Base-by-base conservation (phyloP, 2,113 vertebrate genomes). In the Barnardius zonarius region DNA sequence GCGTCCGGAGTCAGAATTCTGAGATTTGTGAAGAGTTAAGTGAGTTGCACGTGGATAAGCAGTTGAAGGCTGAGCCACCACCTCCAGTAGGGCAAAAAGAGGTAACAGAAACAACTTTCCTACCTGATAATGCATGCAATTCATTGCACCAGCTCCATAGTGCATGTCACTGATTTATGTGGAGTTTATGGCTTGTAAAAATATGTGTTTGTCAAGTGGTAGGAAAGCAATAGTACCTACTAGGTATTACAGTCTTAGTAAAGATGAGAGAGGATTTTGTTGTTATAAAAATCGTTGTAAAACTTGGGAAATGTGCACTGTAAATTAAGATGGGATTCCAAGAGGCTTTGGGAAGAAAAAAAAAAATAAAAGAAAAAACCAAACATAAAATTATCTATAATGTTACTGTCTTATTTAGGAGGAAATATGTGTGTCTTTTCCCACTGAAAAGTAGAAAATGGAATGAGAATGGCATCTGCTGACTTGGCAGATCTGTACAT, bases 21-120 rank as follows among this genome's bases (percentile, higher is more conserved):
- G 97, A 97, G 89, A 96, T 97, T 95, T 97, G 93, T 93, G 97
- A 97, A 96, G 97, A 97, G 91, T 95, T 97, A 94, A 97, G 96
- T 95, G 97, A 96, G 92, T 97, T 97, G 89, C 92, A 92, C 73
- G 5, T 86, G 93, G 96, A 97, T 96, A 97, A 97, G 37, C 96
- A 96, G 68, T 87, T 96, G 94, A 97, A 97, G 94, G 85, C 94
- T 79, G 92, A 96, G 73, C 92, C 91, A 46, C 85, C 96, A 72
- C 92, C 93, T 90, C 74, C 96, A 67, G 51, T 94, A 97, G 97
- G 95, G 96, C 80, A 81, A 91, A 97, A 96, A 97, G 97, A 97
- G 97, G 97, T 97, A 97, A 97, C 77, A 85, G 93, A 70, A 95
- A 86, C 25, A 28, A 87, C 74, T 95, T 96, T 97, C 91, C 74